Percentiles rank a stretch among this genome's conserved stretches.
Evolutionary conservation across 2,888 invertebrate genomes (phyloP).

Genomic region (Dicyrtomina minuta): DNA sequence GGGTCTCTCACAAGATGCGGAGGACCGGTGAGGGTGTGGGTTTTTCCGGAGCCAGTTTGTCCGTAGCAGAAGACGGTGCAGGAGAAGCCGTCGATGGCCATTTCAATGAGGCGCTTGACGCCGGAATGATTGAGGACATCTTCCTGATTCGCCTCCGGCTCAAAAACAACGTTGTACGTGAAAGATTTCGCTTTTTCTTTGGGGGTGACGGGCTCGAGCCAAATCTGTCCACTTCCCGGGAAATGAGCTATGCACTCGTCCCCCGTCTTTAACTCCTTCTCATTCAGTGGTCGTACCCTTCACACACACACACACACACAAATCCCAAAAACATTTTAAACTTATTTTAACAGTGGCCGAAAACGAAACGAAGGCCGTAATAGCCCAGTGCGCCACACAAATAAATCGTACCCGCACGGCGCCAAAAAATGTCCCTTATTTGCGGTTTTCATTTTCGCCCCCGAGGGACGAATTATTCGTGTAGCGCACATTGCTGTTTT

Average conservation of each 20-base stretch:
- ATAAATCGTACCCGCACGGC: too few relatives aligned
- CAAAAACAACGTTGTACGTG: constrained; percentile 92
- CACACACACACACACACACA: constrained; percentile 45
- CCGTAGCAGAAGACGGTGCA: constrained; percentile 95
- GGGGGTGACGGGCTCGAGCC: constrained; percentile 54
- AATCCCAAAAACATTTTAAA: too few relatives aligned
- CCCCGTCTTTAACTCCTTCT: constrained; percentile 69
- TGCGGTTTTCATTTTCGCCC: too few relatives aligned
- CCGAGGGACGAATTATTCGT: too few relatives aligned
- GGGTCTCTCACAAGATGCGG: constrained; percentile 70
- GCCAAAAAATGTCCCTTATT: too few relatives aligned
- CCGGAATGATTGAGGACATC: constrained; percentile 89
- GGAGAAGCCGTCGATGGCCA: constrained; percentile 91
- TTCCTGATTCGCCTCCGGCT: constrained; percentile 79
- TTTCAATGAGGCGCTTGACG: constrained; percentile 83
- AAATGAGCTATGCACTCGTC: constrained; percentile 75
- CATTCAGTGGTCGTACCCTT: constrained; percentile 80
- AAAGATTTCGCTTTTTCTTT: constrained; percentile 77
- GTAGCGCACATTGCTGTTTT: too few relatives aligned
- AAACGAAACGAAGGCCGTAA: too few relatives aligned
- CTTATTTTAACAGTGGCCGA: too few relatives aligned
- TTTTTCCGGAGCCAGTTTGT: constrained; percentile 95
- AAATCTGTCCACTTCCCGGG: constrained; percentile 85
- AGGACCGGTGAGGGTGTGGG: constrained; percentile 90
- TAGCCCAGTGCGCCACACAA: too few relatives aligned